Conservation (phyloP, 2,888 invertebrate genomes). For the Acleris emargana region DNA sequence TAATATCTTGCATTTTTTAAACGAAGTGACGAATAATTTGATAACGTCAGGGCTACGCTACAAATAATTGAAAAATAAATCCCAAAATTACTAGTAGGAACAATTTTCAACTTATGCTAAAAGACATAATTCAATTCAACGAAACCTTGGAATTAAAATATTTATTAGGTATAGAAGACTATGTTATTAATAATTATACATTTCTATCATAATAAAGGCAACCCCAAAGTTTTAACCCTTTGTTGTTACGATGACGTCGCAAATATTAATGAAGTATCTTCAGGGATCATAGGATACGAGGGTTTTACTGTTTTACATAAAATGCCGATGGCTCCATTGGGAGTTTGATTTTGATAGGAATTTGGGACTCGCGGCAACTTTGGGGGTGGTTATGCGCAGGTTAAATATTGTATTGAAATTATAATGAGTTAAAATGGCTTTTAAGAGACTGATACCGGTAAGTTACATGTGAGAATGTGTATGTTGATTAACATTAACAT, state of each 20-base stretch:
- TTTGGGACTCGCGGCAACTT: background rate
- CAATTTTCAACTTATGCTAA: no score
- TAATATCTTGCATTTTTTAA: no score
- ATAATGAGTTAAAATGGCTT: background rate
- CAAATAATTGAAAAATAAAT: no score
- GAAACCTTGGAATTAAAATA: constrained; percentile 37
- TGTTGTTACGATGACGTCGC: constrained; percentile 60
- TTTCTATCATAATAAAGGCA: background rate
- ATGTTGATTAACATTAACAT: background rate
- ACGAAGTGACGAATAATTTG: no score
- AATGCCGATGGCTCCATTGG: background rate
- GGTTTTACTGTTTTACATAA: constrained; percentile 36
- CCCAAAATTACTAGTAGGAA: no score
- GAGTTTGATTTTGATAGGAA: background rate
- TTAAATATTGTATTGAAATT: background rate
- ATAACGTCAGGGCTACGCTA: no score
- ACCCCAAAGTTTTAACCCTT: background rate
- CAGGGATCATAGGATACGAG: constrained; percentile 35
- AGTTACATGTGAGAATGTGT: background rate
- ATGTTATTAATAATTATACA: no score
- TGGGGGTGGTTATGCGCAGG: background rate
- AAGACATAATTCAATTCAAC: constrained; percentile 44
- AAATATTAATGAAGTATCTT: constrained; percentile 77
- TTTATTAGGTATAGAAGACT: no score
- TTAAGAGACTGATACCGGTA: background rate